These are phyloP conservation scores for Xanthorhoe spadicearia DNA, from an alignment of 2,888 invertebrate genomes.

Conservation along the genomic window DNA sequence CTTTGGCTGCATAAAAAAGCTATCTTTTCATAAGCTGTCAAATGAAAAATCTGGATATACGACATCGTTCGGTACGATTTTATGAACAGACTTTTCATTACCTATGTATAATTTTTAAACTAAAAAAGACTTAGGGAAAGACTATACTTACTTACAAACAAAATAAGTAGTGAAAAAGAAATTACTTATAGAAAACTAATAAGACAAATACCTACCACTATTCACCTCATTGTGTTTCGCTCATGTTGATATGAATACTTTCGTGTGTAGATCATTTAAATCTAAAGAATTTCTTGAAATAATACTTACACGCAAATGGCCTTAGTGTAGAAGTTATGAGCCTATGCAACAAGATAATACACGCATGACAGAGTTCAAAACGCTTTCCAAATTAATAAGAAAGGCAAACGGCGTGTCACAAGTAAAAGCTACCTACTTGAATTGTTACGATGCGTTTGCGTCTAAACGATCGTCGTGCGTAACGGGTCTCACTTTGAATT, in stretches of 20 bases:
- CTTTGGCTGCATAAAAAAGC: slow-evolving; percentile 60
- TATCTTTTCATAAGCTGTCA: slow-evolving; percentile 66
- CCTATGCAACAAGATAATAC: background rate
- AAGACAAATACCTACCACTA: too few species aligned
- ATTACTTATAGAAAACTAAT: too few species aligned
- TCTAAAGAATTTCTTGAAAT: too few species aligned
- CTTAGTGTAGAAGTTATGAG: background rate
- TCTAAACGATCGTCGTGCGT: slow-evolving; percentile 77
- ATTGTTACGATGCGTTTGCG: slow-evolving; percentile 47
- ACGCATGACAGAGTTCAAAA: slow-evolving; percentile 15
- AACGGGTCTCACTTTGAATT: slow-evolving; percentile 79
- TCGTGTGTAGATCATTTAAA: too few species aligned
- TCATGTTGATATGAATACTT: too few species aligned
- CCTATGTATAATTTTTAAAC: background rate
- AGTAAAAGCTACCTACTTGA: slow-evolving; percentile 40
- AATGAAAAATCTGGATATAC: slow-evolving; percentile 67
- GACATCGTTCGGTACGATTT: slow-evolving; percentile 75
- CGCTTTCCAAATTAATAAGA: slow-evolving; percentile 45
- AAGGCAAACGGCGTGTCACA: slow-evolving; percentile 41
- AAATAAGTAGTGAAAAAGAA: background rate
- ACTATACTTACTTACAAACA: background rate
- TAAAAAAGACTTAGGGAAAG: background rate
- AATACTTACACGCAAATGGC: background rate
- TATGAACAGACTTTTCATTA: slow-evolving; percentile 53
- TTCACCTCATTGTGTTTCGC: too few species aligned